Percentiles rank a stretch among this genome's conserved stretches.
These are phyloP conservation scores for Dicaeum eximium DNA, from an alignment of 2,113 vertebrate species.

Conservation along the genomic window DNA sequence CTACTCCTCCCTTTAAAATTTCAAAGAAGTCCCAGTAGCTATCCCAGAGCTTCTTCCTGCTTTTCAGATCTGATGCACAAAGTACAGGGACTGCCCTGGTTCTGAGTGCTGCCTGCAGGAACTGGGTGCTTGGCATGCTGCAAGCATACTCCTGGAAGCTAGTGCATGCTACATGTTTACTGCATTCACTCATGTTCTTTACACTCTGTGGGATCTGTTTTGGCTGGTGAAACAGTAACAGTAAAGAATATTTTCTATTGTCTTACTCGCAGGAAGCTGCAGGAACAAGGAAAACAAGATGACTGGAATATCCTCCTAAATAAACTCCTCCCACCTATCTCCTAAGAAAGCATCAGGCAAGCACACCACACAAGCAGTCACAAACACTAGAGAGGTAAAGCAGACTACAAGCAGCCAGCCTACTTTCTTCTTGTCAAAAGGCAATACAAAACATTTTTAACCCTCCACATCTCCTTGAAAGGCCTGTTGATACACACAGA, in stretches of 20 bases:
- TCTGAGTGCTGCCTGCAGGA: neutral
- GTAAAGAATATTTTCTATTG: neutral
- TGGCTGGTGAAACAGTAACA: neutral
- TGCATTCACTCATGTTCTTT: rapidly evolving
- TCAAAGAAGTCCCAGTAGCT: neutral
- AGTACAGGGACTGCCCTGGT: neutral
- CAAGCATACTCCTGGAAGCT: neutral
- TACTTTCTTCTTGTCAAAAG: neutral
- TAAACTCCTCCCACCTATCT: neutral
- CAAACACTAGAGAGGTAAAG: neutral
- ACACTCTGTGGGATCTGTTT: neutral
- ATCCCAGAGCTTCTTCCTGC: neutral
- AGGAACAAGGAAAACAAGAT: neutral
- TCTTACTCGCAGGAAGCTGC: neutral
- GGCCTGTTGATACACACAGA: neutral
- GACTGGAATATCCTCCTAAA: neutral
- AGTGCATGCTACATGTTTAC: neutral
- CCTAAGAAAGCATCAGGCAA: neutral
- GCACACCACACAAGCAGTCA: neutral
- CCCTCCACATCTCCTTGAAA: neutral
- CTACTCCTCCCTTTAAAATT: neutral
- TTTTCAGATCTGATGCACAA: neutral
- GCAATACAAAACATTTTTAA: neutral
- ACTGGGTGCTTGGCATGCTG: neutral
- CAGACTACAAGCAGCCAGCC: neutral